Evolutionary conservation across 2,113 vertebrate species (phyloP), one percentile per base, ranked within the genome.

Genomic region (Dromaius novaehollandiae): DNA sequence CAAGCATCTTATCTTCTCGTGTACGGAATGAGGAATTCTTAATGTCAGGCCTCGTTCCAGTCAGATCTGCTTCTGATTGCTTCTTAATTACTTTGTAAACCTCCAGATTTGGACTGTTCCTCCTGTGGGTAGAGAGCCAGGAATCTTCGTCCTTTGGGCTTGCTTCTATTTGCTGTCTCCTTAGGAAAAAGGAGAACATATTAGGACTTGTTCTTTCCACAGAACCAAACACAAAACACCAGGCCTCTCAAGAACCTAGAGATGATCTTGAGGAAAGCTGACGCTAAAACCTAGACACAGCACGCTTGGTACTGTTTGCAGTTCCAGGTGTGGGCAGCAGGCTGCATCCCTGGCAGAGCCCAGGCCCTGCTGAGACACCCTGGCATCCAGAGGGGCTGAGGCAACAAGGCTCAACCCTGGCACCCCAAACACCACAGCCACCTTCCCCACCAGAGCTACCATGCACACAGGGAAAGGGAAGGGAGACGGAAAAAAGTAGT

Each of bases 11-110:
- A 32, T 97, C 94, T 50, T 95, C 86, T 0, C 96, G 98, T 24
- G 95, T 97, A 19, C 98, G 96, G 96, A 99, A 99, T 17, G 99
- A 99, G n/a, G 98, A 99, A 88, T 99, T 99, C 86, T 98, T 98
- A 32, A 98, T 98, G 74, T 98, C 95, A 0, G 99, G 99, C 24
- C 99, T 98, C 15, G 98, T 95, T 32, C 98, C 98, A 2, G 98
- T 95, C 91, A 99, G 97, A 81, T 99, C 99, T 0, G 98, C 98
- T 2, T 99, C 99, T 0, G 97, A 99, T 50, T 99, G 99, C 60
- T 98, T 98, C 60, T 96, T 96, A 82, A 99, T 99, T 46, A 99
- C 98, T 2, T 98, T 98, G 97, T 99, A 98, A 44, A 99, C 98
- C 70, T 99, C 99, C 17, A 99, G 96, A 44, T 95, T 93, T 1